These are phyloP conservation scores for Cebidichthys violaceus DNA, from an alignment of 2,113 vertebrate species.

Conservation along the genomic window DNA sequence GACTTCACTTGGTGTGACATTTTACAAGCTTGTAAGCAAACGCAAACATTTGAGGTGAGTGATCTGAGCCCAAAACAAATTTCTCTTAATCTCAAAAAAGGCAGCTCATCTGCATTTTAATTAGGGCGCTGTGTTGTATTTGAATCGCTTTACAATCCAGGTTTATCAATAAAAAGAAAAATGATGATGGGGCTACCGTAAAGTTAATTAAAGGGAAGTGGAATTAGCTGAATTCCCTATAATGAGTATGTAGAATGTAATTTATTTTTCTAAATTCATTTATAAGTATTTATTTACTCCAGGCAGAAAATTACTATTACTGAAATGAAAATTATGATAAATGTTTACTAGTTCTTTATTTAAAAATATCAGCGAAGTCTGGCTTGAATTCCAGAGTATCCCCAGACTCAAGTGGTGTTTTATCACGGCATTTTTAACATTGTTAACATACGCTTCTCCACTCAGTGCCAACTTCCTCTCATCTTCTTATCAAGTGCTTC, in stretches of 20 bases:
- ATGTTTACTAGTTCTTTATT: slow-evolving; percentile 4
- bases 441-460: slow-evolving; percentile 35
- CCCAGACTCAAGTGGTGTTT: slow-evolving; percentile 11
- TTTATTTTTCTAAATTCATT: slow-evolving; percentile 11
- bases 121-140: slow-evolving; percentile 14
- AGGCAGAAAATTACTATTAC: slow-evolving; percentile 7
- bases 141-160: slow-evolving; percentile 31
- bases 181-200: slow-evolving; percentile 28
- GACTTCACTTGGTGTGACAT: slow-evolving; percentile 18
- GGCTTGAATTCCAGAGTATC: slow-evolving; percentile 5
- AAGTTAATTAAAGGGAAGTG: slow-evolving; percentile 22
- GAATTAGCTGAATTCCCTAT: slow-evolving; percentile 2
- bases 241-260: slow-evolving; percentile 14
- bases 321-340: slow-evolving; percentile 20
- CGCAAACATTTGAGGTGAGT: slow-evolving; percentile 4
- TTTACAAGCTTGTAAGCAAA: slow-evolving; percentile 42
- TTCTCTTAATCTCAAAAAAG: slow-evolving; percentile 25
- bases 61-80: slow-evolving; percentile 31
- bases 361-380: slow-evolving; percentile 1
- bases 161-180: slow-evolving; percentile 38
- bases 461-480: slow-evolving; percentile 89
- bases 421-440: slow-evolving; percentile 10
- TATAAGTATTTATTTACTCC: slow-evolving; percentile 22
- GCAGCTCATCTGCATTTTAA: slow-evolving; percentile 60
- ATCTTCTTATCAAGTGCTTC: slow-evolving; percentile 89